Percentiles rank a stretch among this genome's conserved stretches.
Evolutionary conservation across 2,797 vertebrate genomes (phyloP).

Genomic region (Podarcis lilfordi): DNA sequence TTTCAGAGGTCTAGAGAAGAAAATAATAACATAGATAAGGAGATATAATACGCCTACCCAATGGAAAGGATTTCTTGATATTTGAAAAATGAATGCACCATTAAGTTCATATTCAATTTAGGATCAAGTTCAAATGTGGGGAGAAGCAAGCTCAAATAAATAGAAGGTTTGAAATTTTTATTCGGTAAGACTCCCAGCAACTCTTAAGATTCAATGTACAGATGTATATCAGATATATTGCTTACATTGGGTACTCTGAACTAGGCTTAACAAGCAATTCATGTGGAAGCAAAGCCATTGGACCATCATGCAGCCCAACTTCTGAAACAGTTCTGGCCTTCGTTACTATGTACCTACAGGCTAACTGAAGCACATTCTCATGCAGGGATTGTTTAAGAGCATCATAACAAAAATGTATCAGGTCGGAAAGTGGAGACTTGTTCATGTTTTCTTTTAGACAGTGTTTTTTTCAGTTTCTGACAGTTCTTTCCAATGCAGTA

Average conservation of each 20-base stretch:
- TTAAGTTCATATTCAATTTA: background rate
- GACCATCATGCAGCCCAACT: background rate
- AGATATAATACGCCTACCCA: conserved; percentile 16
- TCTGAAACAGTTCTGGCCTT: background rate
- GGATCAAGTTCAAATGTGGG: too few species aligned
- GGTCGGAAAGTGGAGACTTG: too few species aligned
- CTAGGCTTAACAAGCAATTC: background rate
- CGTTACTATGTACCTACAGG: background rate
- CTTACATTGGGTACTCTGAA: background rate
- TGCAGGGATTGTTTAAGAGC: background rate
- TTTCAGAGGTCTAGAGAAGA: conserved; percentile 8
- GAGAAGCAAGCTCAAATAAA: background rate
- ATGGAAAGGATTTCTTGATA: too few species aligned
- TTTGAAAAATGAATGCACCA: too few species aligned
- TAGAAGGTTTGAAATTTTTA: background rate
- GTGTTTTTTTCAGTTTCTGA: too few species aligned
- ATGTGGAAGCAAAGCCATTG: background rate
- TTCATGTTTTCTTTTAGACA: too few species aligned
- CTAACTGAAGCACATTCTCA: too few species aligned
- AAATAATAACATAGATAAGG: conserved; percentile 19
- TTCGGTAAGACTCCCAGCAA: background rate
- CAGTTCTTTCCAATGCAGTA: too few species aligned
- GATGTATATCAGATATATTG: background rate
- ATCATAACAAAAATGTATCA: background rate
- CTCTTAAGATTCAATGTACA: background rate